Evolutionary conservation across 92 coral and sea anemone species (phyloP).

Genomic region (Phenganax marumi): DNA sequence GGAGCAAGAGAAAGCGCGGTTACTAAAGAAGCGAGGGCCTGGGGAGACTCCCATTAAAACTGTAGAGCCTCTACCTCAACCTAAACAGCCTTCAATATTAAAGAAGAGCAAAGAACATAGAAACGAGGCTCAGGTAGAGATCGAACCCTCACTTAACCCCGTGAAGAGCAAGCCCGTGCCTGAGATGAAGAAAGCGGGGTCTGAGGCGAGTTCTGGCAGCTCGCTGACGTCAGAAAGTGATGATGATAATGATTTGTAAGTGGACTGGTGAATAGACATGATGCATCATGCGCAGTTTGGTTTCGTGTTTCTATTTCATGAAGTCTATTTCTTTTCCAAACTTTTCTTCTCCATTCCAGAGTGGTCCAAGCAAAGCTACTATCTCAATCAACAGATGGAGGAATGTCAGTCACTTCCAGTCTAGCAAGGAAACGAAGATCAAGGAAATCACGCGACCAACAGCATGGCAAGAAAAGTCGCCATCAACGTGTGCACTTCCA

Average conservation of each 20-base stretch:
- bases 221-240: constrained; percentile 23
- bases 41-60: constrained; percentile 20
- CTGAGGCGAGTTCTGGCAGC: constrained; percentile 46
- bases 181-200: constrained; percentile 29
- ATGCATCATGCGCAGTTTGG: neutral
- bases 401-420: constrained; percentile 32
- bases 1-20: constrained; percentile 36
- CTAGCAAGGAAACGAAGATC: constrained; percentile 27
- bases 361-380: constrained; percentile 36
- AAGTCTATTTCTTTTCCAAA: neutral
- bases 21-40: constrained; percentile 1
- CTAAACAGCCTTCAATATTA: constrained; percentile 29
- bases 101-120: constrained; percentile 13
- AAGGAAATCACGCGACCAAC: constrained; percentile 30
- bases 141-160: constrained; percentile 5
- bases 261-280: neutral
- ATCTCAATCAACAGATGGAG: constrained; percentile 42
- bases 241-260: constrained; percentile 22
- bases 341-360: neutral
- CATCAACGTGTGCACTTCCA: constrained; percentile 37
- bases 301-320: neutral
- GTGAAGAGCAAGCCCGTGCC: constrained; percentile 10
- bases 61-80: constrained; percentile 22
- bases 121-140: neutral
- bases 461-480: constrained; percentile 42